Conservation (phyloP, 2,888 invertebrate genomes). For the Miltochrista miniata region DNA sequence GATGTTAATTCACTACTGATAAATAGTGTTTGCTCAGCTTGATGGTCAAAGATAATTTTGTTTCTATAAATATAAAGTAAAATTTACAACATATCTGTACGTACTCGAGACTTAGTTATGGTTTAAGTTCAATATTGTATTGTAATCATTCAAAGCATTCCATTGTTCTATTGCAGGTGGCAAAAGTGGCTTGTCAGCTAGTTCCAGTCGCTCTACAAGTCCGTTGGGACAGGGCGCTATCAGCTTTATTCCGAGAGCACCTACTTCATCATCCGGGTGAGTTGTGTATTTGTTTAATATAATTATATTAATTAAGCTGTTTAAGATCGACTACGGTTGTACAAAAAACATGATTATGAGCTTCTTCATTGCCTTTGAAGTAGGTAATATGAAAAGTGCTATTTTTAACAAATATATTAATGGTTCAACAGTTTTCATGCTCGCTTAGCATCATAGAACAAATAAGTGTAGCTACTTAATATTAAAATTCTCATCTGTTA, state of each 20-base stretch:
- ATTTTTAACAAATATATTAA: too few relatives aligned
- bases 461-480: too few relatives aligned
- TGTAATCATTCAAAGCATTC: slow-evolving; percentile 30
- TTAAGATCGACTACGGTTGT: too few relatives aligned
- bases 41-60: slow-evolving; percentile 42
- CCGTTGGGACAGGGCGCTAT: slow-evolving; percentile 76
- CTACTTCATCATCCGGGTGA: slow-evolving; percentile 84
- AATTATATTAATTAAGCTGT: too few relatives aligned
- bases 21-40: slow-evolving; percentile 51
- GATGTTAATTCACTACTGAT: slow-evolving; percentile 49
- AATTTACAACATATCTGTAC: slow-evolving; percentile 18
- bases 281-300: slow-evolving; percentile 8
- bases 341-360: too few relatives aligned
- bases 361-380: too few relatives aligned
- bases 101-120: slow-evolving; percentile 9
- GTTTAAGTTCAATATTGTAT: slow-evolving; percentile 12
- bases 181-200: slow-evolving; percentile 77
- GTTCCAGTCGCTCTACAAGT: slow-evolving; percentile 85
- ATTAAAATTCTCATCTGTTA: too few relatives aligned
- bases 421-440: too few relatives aligned
- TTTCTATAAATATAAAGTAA: slow-evolving; percentile 26
- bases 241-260: slow-evolving; percentile 78
- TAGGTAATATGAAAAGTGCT: too few relatives aligned
- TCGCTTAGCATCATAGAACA: too few relatives aligned
- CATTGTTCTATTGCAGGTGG: slow-evolving; percentile 62